Evolutionary conservation across 2,888 invertebrate species (phyloP), one percentile per base, ranked within the genome.

Genomic region (Hofmannophila pseudospretella): DNA sequence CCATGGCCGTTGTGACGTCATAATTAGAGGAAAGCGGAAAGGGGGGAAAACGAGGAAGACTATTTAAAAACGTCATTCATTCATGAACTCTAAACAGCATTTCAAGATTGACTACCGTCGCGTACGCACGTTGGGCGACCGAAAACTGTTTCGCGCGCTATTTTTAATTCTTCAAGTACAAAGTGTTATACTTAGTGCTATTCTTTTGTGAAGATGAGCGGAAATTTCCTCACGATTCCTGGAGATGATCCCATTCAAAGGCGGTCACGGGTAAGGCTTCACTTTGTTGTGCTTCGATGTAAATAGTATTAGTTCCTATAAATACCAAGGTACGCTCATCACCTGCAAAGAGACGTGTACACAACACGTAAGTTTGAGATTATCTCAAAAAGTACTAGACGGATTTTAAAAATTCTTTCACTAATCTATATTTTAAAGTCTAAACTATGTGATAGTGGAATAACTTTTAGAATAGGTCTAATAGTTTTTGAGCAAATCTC

Each of bases 21-120:
- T 58, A 39, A 42, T 35, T 54, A 42, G 41, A 41, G 39, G 35
- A 32, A 33, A 41, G 37, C 47, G 44, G 63, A 44, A 35, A 38
- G 29, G 51, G 51, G 62, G 52, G 49, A n/a, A n/a, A 48, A 56
- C 57, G 51, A 62, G 52, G 49, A n/a, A n/a, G 49, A 56, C 57
- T 76, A 79, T 79, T 74, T 77, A 71, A 76, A 64, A 74, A 75
- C 86, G 85, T 86, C 86, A 86, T 65, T 58, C 86, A 86, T 86
- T 86, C 86, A 86, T 81, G 69, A 85, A 79, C 55, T 44, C 30
- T 34, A 41, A 47, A 49, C 60, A 67, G 54, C 79, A 86, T 73
- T 81, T 57, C 57, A 62, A 58, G 51, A 57, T 54, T 52, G 67
- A 61, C 51, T 58, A 56, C 47, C 64, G 70, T 45, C 69, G 74